Percentiles rank a stretch among this genome's conserved stretches.
phyloP scores from a whole-genome alignment of 2,888 invertebrate species.

The Sarcophaga caerulescens region DNA sequence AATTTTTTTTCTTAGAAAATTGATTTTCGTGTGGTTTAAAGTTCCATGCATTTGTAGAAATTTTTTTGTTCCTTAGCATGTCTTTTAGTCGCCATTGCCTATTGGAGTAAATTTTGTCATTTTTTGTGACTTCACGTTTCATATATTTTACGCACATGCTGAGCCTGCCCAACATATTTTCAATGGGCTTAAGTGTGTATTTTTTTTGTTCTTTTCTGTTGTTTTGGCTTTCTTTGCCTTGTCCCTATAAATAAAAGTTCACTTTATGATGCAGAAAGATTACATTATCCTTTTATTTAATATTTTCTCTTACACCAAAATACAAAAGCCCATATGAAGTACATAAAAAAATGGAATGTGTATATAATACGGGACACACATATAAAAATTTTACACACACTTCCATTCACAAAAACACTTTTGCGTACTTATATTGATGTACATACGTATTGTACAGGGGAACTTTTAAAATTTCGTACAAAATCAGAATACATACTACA shows the following conservation, averaged over 20 bases:
- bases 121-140: not conserved
- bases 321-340: conserved; percentile 27
- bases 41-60: not conserved
- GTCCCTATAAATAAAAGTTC: conserved; percentile 49
- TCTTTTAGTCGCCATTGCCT: not conserved
- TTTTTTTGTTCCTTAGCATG: not conserved
- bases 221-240: not conserved
- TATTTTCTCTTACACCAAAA: conserved; percentile 48
- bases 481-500: too few relatives aligned
- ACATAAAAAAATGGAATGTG: not conserved
- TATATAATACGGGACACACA: not conserved
- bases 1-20: too few relatives aligned
- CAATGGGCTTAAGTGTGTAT: conserved; percentile 11
- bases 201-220: not conserved
- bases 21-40: too few relatives aligned
- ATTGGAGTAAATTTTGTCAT: not conserved
- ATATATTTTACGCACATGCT: conserved; percentile 13
- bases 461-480: not conserved
- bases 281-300: conserved; percentile 61
- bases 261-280: conserved; percentile 61
- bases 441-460: not conserved
- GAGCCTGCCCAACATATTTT: not conserved
- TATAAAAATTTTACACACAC: not conserved
- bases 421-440: not conserved
- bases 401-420: not conserved